Base-by-base conservation (phyloP, 2,888 invertebrate species). In the Acleris laterana region DNA sequence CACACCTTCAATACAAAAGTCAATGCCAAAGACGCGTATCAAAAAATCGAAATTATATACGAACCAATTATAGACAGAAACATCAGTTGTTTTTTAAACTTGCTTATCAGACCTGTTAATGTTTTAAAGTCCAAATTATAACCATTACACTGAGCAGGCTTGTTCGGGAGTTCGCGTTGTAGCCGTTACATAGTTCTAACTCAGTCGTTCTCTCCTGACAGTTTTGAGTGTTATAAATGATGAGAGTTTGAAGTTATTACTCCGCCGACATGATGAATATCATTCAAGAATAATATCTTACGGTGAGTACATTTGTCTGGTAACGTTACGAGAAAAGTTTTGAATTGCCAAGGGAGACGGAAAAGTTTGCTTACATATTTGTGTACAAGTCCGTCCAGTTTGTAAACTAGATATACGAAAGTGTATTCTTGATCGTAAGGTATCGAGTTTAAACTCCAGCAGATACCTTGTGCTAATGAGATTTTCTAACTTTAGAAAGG, bases 151-250 rank as follows among this genome's bases (percentile, higher is more conserved):
- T 44, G 55, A 22, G 60, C 56, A 56, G 44, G 32, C 22, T 3
- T 13, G 25, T 42, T 28, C 19, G 6, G n/a, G 32, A 62, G 66
- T 65, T 46, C 17, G 32, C 57, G 22, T 13, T n/a, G 17, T 46
- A 60, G 42, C 6, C 32, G 61, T 61, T 44, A 56, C 60, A 61
- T 62, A 66, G 61, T 66, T 62, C 46, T 38, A 50, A 66, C 56
- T 66, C 22, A 64, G 46, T 64, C 59, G 56, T 65, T 62, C 62
- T 66, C 61, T 66, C 46, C 49, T 38, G 66, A 62, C 61, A 62
- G 61, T 61, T 66, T 46, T 51, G 66, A 66, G 57, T 61, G 56
- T 65, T 65, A 61, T 61, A 66, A 66, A 66, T 57, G 57, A 66
- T 42, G 57, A 51, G 61, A 66, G 61, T 66, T 66, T 48, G 48